Evolutionary conservation across 1,140 invertebrate genomes (phyloP).

Genomic region (Drosophila orena): DNA sequence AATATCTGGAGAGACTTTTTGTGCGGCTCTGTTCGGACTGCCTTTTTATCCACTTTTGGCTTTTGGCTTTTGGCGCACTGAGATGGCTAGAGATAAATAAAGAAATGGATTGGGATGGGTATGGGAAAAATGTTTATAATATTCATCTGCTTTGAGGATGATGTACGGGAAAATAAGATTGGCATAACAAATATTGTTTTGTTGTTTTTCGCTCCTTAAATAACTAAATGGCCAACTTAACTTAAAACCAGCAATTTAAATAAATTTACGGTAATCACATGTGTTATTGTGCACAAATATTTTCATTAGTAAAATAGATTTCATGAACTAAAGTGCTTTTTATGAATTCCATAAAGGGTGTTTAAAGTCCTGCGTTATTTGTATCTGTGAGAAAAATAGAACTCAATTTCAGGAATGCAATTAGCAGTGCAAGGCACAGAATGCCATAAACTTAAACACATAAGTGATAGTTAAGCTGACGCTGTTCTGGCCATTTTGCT

Average conservation of each 20-base stretch:
- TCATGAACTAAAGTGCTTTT: background rate
- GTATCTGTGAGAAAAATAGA: background rate
- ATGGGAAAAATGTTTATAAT: slow-evolving; percentile 1
- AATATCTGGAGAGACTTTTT: slow-evolving; percentile 47
- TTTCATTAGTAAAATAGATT: background rate
- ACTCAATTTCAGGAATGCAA: background rate
- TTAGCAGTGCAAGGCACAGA: too few relatives aligned
- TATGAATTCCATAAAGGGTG: background rate
- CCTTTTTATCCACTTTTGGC: too few relatives aligned
- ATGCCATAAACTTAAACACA: background rate
- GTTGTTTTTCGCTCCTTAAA: background rate
- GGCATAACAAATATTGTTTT: background rate
- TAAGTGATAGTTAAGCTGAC: background rate
- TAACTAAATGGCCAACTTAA: background rate
- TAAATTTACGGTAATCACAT: background rate
- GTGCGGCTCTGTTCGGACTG: slow-evolving; percentile 11
- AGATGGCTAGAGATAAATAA: slow-evolving; percentile 28
- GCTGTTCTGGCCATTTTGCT: background rate
- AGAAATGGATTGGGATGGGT: background rate
- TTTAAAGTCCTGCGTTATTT: background rate
- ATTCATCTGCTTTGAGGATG: background rate
- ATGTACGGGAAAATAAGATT: background rate
- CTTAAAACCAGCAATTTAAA: background rate
- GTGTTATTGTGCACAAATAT: background rate
- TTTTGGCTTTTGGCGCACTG: slow-evolving; percentile 3